Evolutionary conservation across 53 echinoderm and acorn worm species (phyloP).

Genomic region (Echinometra lucunter): DNA sequence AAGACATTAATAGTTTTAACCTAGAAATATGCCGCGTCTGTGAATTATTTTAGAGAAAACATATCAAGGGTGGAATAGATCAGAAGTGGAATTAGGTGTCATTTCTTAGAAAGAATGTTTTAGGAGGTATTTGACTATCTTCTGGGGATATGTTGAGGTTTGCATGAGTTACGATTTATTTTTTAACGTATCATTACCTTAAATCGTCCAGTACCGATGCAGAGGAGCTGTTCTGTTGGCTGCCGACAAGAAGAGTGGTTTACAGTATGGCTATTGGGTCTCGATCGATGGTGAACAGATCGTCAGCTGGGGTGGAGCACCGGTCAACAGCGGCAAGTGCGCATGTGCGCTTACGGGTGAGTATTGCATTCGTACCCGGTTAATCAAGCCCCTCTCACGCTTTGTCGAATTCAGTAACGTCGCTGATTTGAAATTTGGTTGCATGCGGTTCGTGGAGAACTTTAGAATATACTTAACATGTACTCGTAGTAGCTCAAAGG

Average conservation of each 20-base stretch:
- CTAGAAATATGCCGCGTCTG: too few relatives aligned
- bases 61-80: too few relatives aligned
- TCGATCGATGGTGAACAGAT: conserved; percentile 73
- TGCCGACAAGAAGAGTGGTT: conserved; percentile 57
- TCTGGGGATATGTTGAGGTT: too few relatives aligned
- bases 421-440: not conserved
- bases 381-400: too few relatives aligned
- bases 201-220: conserved; percentile 66
- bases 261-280: conserved; percentile 66
- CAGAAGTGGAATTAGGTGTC: too few relatives aligned
- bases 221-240: conserved; percentile 66
- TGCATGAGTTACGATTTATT: not conserved
- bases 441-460: not conserved
- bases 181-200: not conserved
- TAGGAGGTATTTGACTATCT: too few relatives aligned
- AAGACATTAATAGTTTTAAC: too few relatives aligned
- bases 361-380: not conserved
- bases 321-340: conserved; percentile 70
- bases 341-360: conserved; percentile 66
- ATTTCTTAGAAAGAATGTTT: too few relatives aligned
- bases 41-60: too few relatives aligned
- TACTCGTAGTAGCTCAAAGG: not conserved
- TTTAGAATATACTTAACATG: not conserved
- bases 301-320: conserved; percentile 74
- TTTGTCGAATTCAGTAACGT: not conserved